Base-by-base conservation (phyloP, 2,888 invertebrate genomes). In the Cyclophora albipunctata region DNA sequence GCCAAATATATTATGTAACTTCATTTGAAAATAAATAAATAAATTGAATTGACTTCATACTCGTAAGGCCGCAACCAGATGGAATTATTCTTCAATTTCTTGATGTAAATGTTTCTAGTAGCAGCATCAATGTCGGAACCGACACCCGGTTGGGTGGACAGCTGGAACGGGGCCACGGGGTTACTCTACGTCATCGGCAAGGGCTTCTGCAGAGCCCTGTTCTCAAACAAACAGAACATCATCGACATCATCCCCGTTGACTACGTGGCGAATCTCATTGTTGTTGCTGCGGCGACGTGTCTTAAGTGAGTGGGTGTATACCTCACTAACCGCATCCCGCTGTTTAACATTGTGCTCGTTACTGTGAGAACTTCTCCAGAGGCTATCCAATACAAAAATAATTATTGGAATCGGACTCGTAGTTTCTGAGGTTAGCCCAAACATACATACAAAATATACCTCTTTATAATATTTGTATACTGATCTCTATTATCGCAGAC, bases 71-170 rank as follows among this genome's bases (percentile, higher is more conserved):
- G n/a, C n/a, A n/a, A n/a, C n/a, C n/a, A n/a, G n/a, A 20, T 20
- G 20, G 20, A 20, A 20, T 20, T 20, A 20, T 20, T 20, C 20
- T 20, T 20, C 20, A 20, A 20, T 20, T 20, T 20, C 20, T 20
- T 20, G 20, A 20, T 20, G 2, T 20, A 20, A 20, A 20, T 37
- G 4, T 42, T 52, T 51, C 5, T 60, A 92, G 93, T 89, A 69
- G 90, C 91, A 55, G 90, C 93, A 45, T 91, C 92, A 7, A 84
- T 90, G 66, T 90, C 90, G 51, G 94, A 93, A 67, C 94, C 94
- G 0, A 78, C 92, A 54, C 91, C 92, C 65, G 96, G 96, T 46
- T 98, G 98, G 98, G 92, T 97, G 54, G 98, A 98, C 77, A 97
- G 96, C 77, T 93, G 94, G 88, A 96, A 94, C 74, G 98, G 97